These are phyloP conservation scores for Cepaea nemoralis DNA, from an alignment of 1,140 invertebrate genomes.

Conservation along the genomic window DNA sequence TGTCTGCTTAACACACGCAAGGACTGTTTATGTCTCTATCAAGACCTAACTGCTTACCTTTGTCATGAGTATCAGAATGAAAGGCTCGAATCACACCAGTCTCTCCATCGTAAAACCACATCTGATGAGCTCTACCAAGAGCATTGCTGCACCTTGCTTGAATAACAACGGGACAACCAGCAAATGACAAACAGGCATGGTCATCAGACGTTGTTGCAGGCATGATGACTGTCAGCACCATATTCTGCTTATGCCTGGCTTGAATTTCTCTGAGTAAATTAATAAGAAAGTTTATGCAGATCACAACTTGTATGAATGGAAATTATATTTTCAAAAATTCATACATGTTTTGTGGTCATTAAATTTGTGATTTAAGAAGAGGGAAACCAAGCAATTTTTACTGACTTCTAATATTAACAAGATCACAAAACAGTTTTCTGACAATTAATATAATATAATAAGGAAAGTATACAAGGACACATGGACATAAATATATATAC, in stretches of 20 bases:
- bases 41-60: slow-evolving; percentile 56
- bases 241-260: slow-evolving; percentile 56
- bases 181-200: slow-evolving; percentile 56
- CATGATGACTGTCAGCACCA: slow-evolving; percentile 64
- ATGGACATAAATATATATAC: too few species aligned
- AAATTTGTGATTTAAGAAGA: too few species aligned
- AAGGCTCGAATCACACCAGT: slow-evolving; percentile 70
- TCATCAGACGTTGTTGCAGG: slow-evolving; percentile 61
- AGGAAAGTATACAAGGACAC: too few species aligned
- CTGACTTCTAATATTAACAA: too few species aligned
- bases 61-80: slow-evolving; percentile 62
- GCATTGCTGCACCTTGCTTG: slow-evolving; percentile 59
- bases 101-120: slow-evolving; percentile 68
- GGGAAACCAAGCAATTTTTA: too few species aligned
- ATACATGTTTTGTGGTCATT: too few species aligned
- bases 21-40: too few species aligned
- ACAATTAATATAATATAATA: too few species aligned
- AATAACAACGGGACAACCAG: slow-evolving; percentile 63
- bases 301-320: too few species aligned
- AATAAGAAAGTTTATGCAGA: slow-evolving; percentile 1
- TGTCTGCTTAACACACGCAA: too few species aligned
- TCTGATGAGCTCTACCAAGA: slow-evolving; percentile 70
- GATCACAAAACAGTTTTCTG: too few species aligned
- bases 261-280: slow-evolving; percentile 60
- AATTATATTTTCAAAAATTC: too few species aligned